Conservation (phyloP, 2,797 vertebrate genomes). For the Tamandua tetradactyla region DNA sequence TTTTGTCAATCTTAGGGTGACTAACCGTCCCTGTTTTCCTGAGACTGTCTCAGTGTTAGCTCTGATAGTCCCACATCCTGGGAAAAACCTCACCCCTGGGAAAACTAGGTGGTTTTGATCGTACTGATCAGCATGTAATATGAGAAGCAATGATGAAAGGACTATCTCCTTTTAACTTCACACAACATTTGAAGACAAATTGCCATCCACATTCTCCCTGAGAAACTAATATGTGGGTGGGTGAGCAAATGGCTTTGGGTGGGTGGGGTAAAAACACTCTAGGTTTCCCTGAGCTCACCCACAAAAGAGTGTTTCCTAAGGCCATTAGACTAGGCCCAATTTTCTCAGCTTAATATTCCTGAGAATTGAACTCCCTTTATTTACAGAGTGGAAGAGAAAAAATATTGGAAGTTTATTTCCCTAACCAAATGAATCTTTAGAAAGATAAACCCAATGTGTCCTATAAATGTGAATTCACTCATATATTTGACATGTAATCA, state of each 20-base stretch:
- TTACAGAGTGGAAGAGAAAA: neutral
- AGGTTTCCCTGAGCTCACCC: neutral
- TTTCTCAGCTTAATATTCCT: neutral
- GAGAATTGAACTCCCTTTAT: conserved; percentile 7
- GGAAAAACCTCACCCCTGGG: neutral
- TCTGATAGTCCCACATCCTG: neutral
- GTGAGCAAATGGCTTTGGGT: neutral
- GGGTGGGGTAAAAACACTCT: neutral
- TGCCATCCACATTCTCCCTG: neutral
- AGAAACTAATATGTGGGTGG: neutral
- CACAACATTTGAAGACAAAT: neutral
- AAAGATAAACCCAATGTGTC: neutral
- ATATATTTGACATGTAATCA: neutral
- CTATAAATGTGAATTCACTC: neutral
- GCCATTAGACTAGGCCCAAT: neutral
- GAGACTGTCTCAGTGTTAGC: neutral
- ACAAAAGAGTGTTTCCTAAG: neutral
- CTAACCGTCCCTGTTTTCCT: neutral
- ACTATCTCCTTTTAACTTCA: neutral
- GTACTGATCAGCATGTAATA: neutral
- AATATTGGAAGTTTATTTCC: neutral
- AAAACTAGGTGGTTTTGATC: neutral
- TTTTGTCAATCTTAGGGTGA: neutral
- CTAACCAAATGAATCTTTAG: neutral
- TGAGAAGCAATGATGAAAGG: neutral